Conservation (phyloP, 2,797 vertebrate genomes). For the Arctocebus calabarensis region DNA sequence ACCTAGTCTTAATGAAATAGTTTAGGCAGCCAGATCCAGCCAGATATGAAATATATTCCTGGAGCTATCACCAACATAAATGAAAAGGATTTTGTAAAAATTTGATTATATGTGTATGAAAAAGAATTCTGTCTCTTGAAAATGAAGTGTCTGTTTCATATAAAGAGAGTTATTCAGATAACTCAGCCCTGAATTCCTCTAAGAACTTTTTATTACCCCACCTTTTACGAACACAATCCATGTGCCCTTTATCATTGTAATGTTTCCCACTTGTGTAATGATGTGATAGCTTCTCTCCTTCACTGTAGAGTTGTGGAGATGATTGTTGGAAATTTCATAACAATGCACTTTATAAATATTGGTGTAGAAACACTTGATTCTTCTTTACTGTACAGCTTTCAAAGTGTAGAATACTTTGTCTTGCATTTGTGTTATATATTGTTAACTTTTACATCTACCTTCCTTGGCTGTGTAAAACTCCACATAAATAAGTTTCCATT, state of each 20-base stretch:
- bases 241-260: neutral
- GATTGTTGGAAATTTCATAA: neutral
- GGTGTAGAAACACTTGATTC: neutral
- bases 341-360: neutral
- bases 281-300: neutral
- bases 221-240: neutral
- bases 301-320: neutral
- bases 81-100: neutral
- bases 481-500: neutral
- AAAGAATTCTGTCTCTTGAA: neutral
- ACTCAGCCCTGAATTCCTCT: neutral
- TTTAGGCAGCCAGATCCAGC: neutral
- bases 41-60: neutral
- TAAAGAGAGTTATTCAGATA: neutral
- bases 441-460: neutral
- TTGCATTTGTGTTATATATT: neutral
- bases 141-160: neutral
- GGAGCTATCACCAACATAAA: neutral
- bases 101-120: neutral
- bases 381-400: neutral
- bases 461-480: neutral
- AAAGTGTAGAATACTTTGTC: neutral
- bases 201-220: neutral
- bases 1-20: neutral
- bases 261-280: neutral